Conservation (phyloP, 1,140 invertebrate genomes). For the Drosophila sp. region DNA sequence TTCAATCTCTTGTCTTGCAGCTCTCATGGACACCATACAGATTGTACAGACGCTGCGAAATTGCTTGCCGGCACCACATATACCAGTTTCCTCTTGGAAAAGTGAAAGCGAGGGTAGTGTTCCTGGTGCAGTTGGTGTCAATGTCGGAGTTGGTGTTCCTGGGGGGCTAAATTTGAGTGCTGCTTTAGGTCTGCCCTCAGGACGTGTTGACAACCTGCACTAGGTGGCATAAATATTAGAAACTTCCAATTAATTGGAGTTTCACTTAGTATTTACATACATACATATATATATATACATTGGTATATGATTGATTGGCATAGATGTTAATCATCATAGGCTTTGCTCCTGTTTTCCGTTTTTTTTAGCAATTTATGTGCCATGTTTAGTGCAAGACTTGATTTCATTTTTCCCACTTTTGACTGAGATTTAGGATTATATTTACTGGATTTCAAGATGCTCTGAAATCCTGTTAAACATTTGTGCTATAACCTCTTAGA, state of each 20-base stretch:
- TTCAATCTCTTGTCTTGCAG: constrained; percentile 82
- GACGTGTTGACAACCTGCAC: constrained; percentile 63
- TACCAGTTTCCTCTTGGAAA: constrained; percentile 93
- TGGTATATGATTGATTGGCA: constrained; percentile 36
- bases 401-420: constrained; percentile 64
- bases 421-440: constrained; percentile 61
- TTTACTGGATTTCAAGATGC: constrained; percentile 39
- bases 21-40: constrained; percentile 92
- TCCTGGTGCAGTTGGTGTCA: constrained; percentile 38
- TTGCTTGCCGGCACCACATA: constrained; percentile 92
- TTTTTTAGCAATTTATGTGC: constrained; percentile 66
- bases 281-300: constrained; percentile 18
- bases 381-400: constrained; percentile 72
- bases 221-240: constrained; percentile 37
- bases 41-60: constrained; percentile 91
- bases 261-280: constrained; percentile 56
- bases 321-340: constrained; percentile 58
- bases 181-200: constrained; percentile 55
- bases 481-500: constrained; percentile 7
- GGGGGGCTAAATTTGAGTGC: constrained; percentile 51
- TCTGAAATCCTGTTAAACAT: constrained; percentile 30
- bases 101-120: constrained; percentile 85
- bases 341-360: constrained; percentile 66
- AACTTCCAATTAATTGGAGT: constrained; percentile 38
- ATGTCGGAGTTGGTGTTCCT: constrained; percentile 54